Evolutionary conservation across 35 echinoderm and acorn worm species (phyloP), one percentile per base, ranked within the genome.

Genomic region (Eucidaris tribuloides): DNA sequence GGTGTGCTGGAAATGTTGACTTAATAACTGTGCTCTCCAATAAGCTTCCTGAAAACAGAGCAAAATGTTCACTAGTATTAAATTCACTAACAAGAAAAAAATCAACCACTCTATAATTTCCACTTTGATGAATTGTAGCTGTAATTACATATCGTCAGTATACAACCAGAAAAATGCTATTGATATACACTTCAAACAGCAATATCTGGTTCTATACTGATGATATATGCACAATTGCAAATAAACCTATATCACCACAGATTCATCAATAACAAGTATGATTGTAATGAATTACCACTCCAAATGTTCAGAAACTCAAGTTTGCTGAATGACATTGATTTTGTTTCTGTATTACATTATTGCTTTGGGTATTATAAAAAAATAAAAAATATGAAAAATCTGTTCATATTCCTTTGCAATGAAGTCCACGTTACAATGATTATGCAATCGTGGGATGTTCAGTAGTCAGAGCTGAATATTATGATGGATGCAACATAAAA

Each of bases 41-140:
- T 92, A 90, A 30, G 74, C 50, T 43, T 97, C 94, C 89, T 96
- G 87, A 60, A 88, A 40, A 9, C 58, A 40, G 20, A 9, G 14
- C n/a, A 20, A 13, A 31, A 24, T 18, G 34, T 20, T 20, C 30
- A 24, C n/a, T 24, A 28, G 56, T 3, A 59, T 7, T 24, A 59
- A 20, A 7, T 28, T 28, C 56, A 24, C 17, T 6, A 0, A 1
- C 9, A 59, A 59, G 9, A 59, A 59, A 59, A 59, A 59, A 20
- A 59, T 24, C n/a, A 23, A n/a, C n/a, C n/a, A n/a, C n/a, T n/a
- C n/a, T n/a, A n/a, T n/a, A 28, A 59, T 17, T 24, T 17, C 7
- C 56, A 59, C 18, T 5, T 59, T 1, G 7, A 28, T 24, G 56
- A 20, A 59, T 59, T 20, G 18, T 24, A 11, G 22, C 56, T 24